Conservation (phyloP, 2,797 vertebrate genomes). For the Eurystomus glaucurus region DNA sequence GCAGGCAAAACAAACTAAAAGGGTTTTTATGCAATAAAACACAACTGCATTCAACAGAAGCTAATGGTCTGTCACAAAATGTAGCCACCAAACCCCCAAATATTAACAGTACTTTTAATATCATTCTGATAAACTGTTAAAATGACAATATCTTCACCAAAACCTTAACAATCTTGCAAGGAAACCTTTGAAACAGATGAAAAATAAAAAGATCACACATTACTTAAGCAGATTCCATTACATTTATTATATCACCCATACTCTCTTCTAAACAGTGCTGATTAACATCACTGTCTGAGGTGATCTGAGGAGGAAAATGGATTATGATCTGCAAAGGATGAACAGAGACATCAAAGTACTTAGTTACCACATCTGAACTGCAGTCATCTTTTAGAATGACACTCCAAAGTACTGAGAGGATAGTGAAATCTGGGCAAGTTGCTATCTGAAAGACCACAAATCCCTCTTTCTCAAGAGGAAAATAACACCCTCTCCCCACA, state of each 20-base stretch:
- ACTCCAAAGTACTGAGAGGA: slow-evolving; percentile 33
- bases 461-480: neutral
- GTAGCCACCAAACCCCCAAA: slow-evolving; percentile 16
- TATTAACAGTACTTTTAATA: neutral
- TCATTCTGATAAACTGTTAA: neutral
- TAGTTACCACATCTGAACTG: slow-evolving; percentile 53
- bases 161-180: neutral
- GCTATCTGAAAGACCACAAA: slow-evolving; percentile 33
- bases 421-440: neutral
- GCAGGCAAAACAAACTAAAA: slow-evolving; percentile 33
- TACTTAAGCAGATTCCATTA: slow-evolving; percentile 62
- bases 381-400: slow-evolving; percentile 40
- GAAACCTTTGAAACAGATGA: slow-evolving; percentile 19
- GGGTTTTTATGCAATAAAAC: neutral
- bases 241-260: slow-evolving; percentile 53
- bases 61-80: slow-evolving; percentile 33
- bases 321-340: slow-evolving; percentile 66
- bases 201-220: slow-evolving; percentile 12
- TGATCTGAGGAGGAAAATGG: slow-evolving; percentile 48
- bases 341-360: slow-evolving; percentile 67
- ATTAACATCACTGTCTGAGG: slow-evolving; percentile 65
- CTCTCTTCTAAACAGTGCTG: slow-evolving; percentile 52
- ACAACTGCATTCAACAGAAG: slow-evolving; percentile 17
- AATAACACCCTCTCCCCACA: neutral
- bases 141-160: neutral